These are phyloP conservation scores for Brachirus orientalis DNA, from an alignment of 2,113 vertebrate genomes.

Conservation along the genomic window DNA sequence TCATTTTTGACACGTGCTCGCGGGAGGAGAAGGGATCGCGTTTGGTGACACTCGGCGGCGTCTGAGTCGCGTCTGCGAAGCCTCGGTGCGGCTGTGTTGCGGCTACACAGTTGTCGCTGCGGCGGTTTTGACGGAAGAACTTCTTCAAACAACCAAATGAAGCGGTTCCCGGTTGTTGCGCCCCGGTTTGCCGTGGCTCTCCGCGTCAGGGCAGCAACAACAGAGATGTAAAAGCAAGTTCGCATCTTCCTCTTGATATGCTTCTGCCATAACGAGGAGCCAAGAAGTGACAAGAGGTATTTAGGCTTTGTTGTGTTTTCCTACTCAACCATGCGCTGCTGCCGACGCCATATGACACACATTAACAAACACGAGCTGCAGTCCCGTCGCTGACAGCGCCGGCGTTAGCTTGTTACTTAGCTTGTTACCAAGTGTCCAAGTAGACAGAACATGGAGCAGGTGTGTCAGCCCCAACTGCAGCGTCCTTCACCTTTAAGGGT, in stretches of 20 bases:
- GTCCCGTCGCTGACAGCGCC: no score
- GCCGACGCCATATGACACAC: no score
- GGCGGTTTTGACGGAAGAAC: conserved; percentile 50
- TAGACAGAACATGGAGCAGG: no score
- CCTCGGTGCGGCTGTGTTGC: no score
- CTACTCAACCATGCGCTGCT: no score
- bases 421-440: no score
- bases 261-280: conserved; percentile 66
- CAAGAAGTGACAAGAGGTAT: conserved; percentile 72
- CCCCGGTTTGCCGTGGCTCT: conserved; percentile 39
- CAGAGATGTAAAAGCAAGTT: conserved; percentile 66
- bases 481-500: no score
- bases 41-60: conserved; percentile 50
- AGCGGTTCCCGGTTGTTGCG: conserved; percentile 33
- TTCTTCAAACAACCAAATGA: conserved; percentile 43
- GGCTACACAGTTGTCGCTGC: background rate
- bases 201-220: conserved; percentile 54
- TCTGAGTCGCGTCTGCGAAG: background rate
- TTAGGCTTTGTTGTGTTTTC: conserved; percentile 45
- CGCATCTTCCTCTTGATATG: conserved; percentile 65
- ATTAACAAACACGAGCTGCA: no score
- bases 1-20: conserved; percentile 31
- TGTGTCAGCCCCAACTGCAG: no score
- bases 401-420: no score
- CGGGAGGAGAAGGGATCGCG: conserved; percentile 29